A percentile compares a stretch with the other conserved stretches of the same genome.
Conservation (phyloP, 2,888 invertebrate species). For the Azorinus chamasolen region DNA sequence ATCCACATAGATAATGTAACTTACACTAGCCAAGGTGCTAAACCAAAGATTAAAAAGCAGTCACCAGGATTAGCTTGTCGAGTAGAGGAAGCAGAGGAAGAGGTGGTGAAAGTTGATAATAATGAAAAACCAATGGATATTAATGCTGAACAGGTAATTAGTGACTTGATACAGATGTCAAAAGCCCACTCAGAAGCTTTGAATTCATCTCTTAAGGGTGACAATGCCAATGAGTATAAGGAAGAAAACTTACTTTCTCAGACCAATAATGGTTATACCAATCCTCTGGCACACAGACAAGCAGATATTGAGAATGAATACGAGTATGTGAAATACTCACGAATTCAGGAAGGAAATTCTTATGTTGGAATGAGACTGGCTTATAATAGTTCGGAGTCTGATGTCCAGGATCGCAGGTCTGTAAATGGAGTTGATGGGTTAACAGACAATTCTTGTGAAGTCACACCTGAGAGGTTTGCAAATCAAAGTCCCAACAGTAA, state of each 20-base stretch:
- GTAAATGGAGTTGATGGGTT: slow-evolving; percentile 65
- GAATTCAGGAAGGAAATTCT: slow-evolving; percentile 89
- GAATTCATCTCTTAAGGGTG: slow-evolving; percentile 36
- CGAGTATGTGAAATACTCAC: slow-evolving; percentile 85
- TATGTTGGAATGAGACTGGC: slow-evolving; percentile 92
- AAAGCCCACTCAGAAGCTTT: slow-evolving; percentile 56
- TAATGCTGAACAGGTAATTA: slow-evolving; percentile 57
- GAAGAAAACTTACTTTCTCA: slow-evolving; percentile 17
- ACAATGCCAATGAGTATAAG: slow-evolving; percentile 21
- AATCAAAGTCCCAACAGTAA: slow-evolving; percentile 68
- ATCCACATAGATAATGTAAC: slow-evolving; percentile 65
- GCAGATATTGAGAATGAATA: slow-evolving; percentile 85
- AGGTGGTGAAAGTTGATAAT: slow-evolving; percentile 71
- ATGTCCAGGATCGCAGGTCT: slow-evolving; percentile 68
- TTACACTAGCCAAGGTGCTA: slow-evolving; percentile 77
- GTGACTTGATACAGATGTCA: slow-evolving; percentile 57
- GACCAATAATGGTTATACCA: slow-evolving; percentile 24
- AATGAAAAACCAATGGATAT: slow-evolving; percentile 70
- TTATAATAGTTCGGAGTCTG: slow-evolving; percentile 83
- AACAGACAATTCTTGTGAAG: slow-evolving; percentile 75
- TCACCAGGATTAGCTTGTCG: slow-evolving; percentile 85
- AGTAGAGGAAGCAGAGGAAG: slow-evolving; percentile 68
- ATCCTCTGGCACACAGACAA: slow-evolving; percentile 24
- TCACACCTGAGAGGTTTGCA: slow-evolving; percentile 77
- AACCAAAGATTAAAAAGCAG: slow-evolving; percentile 83